Conservation (phyloP, 2,888 invertebrate genomes). For the Artemia sinica region DNA sequence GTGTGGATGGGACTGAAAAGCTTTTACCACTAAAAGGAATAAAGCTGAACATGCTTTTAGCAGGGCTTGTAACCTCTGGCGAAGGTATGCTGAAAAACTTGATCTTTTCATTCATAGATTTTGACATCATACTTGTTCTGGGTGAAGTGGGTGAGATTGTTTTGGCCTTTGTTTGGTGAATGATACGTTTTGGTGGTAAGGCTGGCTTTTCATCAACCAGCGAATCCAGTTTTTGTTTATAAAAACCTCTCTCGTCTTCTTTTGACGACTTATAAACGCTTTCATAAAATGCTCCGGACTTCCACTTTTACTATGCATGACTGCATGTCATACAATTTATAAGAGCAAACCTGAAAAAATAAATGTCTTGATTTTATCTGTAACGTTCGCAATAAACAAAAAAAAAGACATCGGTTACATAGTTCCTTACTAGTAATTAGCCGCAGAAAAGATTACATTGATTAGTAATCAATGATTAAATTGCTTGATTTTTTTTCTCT, state of each 20-base stretch:
- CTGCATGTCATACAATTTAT: too few relatives aligned
- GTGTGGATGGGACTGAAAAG: background rate
- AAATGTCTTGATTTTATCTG: too few relatives aligned
- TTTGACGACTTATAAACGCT: background rate
- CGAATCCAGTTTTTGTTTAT: background rate
- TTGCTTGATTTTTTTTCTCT: too few relatives aligned
- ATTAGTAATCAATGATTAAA: too few relatives aligned
- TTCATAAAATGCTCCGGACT: conserved; percentile 1
- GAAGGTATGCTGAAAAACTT: conserved; percentile 1
- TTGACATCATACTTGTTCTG: conserved; percentile 14
- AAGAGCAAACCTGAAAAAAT: too few relatives aligned
- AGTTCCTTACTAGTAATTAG: too few relatives aligned
- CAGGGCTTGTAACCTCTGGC: conserved; percentile 1
- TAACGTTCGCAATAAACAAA: too few relatives aligned
- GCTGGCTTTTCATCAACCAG: conserved; percentile 15
- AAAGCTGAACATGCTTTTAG: background rate
- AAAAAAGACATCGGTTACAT: too few relatives aligned
- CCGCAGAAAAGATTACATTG: too few relatives aligned
- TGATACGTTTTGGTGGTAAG: conserved; percentile 14
- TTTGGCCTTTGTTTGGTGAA: conserved; percentile 9
- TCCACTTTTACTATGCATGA: background rate
- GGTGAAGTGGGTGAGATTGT: background rate
- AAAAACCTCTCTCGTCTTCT: background rate
- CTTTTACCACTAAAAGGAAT: conserved; percentile 6
- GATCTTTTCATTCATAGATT: background rate